Evolutionary conservation across 1,140 invertebrate genomes (phyloP), one percentile per base, ranked within the genome.

Genomic region (Heterodera carotae): DNA sequence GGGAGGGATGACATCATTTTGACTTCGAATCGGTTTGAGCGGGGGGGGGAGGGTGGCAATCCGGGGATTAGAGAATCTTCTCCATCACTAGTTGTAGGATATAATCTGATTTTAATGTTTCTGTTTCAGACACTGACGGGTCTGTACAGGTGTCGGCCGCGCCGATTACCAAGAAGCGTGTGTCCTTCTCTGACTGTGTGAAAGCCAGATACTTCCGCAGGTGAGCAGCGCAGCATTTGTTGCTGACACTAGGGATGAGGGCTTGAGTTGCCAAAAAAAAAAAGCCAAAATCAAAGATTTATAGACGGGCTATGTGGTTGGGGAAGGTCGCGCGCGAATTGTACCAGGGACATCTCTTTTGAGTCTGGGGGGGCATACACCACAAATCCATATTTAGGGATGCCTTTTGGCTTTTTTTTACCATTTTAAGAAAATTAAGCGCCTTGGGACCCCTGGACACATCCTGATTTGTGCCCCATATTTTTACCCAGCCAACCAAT

Each of bases 101-200:
- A 22, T 22, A 18, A 22, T 22, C 12, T 22, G 5, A 5, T 22
- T 53, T 3, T 18, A 15, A 18, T 53, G 12, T 2, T 22, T 22
- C 18, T 56, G 15, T 22, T 69, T 39, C n/a, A 71, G 64, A 62
- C 59, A 66, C 10, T 2, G 53, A 66, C 64, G 43, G 29, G 8
- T 36, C 67, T 31, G 56, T 12, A 53, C 27, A 27, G 34, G 22
- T 53, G 59, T 27, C 71, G 22, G 18, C 70, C 22, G 36, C 62
- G 43, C 27, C 69, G 29, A 75, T 48, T 10, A n/a, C 64, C 29
- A 80, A 80, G 76, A 80, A 80, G 60, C 79, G 79, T 33, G 79
- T 80, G 6, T 79, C 76, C 15, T 80, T 80, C 69, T 77, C 73
- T 48, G 79, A 80, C 31, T 73, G 76, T 27, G 79, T 80, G 2